These are phyloP conservation scores for Trisateles emortualis DNA, from an alignment of 2,888 invertebrate species.

Conservation along the genomic window DNA sequence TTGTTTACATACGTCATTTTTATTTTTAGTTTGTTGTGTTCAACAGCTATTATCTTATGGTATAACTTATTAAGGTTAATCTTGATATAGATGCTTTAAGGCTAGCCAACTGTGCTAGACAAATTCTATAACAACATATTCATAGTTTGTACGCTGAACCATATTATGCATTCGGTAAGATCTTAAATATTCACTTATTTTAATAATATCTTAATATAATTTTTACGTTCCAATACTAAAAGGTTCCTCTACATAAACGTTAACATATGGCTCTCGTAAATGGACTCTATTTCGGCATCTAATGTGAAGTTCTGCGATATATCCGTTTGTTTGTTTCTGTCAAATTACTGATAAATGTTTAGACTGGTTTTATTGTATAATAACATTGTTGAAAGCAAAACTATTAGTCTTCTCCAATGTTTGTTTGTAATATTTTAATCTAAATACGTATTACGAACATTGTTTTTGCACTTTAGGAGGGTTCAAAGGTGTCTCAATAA, in stretches of 20 bases:
- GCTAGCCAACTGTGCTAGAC: background rate
- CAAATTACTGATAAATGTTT: constrained; percentile 12
- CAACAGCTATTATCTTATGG: constrained; percentile 1
- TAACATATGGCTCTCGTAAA: background rate
- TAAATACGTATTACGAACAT: too few species aligned
- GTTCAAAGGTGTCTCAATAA: too few species aligned
- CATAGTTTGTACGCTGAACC: background rate
- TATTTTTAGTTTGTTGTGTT: constrained; percentile 9
- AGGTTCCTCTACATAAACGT: background rate
- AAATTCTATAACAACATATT: background rate
- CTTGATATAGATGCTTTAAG: background rate
- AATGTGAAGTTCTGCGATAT: constrained; percentile 10
- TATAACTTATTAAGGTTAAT: background rate
- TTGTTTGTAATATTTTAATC: background rate
- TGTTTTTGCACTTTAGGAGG: too few species aligned
- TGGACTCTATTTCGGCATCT: constrained; percentile 3
- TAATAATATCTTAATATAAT: background rate
- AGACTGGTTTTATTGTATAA: constrained; percentile 1
- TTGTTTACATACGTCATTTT: constrained; percentile 42
- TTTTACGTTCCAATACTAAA: background rate
- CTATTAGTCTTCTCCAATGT: background rate
- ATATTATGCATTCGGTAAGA: background rate
- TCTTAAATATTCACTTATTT: too few species aligned
- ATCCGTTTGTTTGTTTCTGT: constrained; percentile 12
- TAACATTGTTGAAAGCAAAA: background rate